Percentiles rank a stretch among this genome's conserved stretches.
Conservation (phyloP, 1,140 invertebrate genomes). For the Drosophila bipectinata region DNA sequence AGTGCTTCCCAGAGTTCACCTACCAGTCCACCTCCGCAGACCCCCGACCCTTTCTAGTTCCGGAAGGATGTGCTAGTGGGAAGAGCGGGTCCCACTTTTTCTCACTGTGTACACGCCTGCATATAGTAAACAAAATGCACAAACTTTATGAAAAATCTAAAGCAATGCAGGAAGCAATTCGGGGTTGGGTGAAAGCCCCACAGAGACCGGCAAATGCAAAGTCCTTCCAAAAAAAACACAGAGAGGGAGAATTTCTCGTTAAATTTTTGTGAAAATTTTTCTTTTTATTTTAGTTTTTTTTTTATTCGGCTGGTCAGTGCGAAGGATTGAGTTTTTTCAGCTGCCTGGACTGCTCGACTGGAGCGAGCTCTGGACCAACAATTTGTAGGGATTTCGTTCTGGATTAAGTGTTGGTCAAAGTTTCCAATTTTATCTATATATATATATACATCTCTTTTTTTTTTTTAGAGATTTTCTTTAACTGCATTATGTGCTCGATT, state of each 20-base stretch:
- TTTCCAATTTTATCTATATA: conserved; percentile 43
- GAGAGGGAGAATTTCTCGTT: conserved; percentile 28
- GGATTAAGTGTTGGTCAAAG: conserved; percentile 53
- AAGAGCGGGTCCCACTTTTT: not conserved
- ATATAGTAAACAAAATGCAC: conserved; percentile 41
- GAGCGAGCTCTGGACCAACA: conserved; percentile 37
- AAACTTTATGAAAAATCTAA: conserved; percentile 55
- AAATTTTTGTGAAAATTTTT: conserved; percentile 29
- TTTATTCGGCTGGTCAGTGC: not conserved
- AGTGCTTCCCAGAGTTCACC: conserved; percentile 4
- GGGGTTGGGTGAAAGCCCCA: not conserved
- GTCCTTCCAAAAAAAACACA: not conserved
- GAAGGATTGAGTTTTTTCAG: conserved; percentile 5
- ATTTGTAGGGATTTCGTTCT: conserved; percentile 48
- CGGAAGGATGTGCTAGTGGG: conserved; percentile 27
- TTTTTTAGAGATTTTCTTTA: conserved; percentile 22
- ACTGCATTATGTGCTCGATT: conserved; percentile 47
- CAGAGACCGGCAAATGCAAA: not conserved
- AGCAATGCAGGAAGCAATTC: conserved; percentile 42
- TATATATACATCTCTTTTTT: not conserved
- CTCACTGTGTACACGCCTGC: not conserved
- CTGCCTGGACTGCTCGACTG: conserved; percentile 6
- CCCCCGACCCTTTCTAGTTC: conserved; percentile 23
- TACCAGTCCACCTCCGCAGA: too few species aligned
- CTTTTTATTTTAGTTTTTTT: not conserved